Base-by-base conservation (phyloP, 2,797 vertebrate genomes). In the Rhinogobio ventralis region DNA sequence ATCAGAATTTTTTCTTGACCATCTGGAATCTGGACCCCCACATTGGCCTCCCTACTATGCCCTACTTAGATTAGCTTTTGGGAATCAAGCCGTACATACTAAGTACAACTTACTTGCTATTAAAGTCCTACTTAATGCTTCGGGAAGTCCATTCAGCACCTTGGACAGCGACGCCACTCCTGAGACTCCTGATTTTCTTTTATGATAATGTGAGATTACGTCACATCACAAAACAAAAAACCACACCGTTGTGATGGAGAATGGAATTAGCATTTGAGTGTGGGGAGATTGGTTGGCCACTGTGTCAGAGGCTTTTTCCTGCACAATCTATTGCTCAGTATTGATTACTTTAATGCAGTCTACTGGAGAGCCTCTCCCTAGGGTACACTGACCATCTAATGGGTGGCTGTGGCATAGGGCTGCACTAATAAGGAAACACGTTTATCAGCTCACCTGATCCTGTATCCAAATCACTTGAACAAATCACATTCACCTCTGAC, bases 281-380 rank as follows among this genome's bases (percentile, higher is more conserved):
- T 78, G 79, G 86, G 79, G 53, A 79, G 83, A 72, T 79, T 62
- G 83, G 73, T 67, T 83, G 83, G 86, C 66, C 71, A 86, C 79
- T 83, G 83, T 87, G 86, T 90, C 82, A 80, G 76, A 80, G 86
- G 67, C 68, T 83, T 90, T 89, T 85, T 88, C 69, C 83, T 86
- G 83, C 74, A 83, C 74, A 82, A 77, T 84, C 46, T 79, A 45
- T 83, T 84, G 74, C 79, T 86, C 36, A 15, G 55, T 89, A 90
- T 90, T 64, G 87, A 90, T 90, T 79, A 53, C 86, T 88, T 87
- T 90, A 90, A 90, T 90, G 89, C 86, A 90, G 89, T 88, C 85
- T 89, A 86, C 84, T 86, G 83, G 87, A 79, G 84, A 81, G 82
- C 45, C 69, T 78, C 64, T 83, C 86, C 84, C 89, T 39, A 69